A percentile compares a stretch with the other conserved stretches of the same genome.
phyloP scores from a whole-genome alignment of 2,888 invertebrate genomes.

The Eupithecia subfuscata region DNA sequence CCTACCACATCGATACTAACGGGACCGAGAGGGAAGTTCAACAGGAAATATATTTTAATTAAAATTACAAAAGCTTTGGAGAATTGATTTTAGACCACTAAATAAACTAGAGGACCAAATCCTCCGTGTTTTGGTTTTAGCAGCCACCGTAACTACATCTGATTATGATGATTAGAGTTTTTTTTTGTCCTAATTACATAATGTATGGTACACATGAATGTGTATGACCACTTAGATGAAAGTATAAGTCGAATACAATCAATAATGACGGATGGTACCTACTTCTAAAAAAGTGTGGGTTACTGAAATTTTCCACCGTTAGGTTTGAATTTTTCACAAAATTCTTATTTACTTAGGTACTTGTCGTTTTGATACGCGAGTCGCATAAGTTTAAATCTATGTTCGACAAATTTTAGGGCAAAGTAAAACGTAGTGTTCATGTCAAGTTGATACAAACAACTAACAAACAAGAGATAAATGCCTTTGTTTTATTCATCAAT shows the following conservation, averaged over 20 bases:
- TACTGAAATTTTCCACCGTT: background rate
- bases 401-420: background rate
- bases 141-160: background rate
- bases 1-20: conserved; percentile 43
- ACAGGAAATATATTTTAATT: conserved; percentile 27
- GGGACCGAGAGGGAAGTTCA: conserved; percentile 32
- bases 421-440: background rate
- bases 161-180: background rate
- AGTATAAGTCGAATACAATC: too few species aligned
- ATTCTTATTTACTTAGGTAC: too few species aligned
- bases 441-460: background rate
- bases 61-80: background rate
- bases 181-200: too few species aligned
- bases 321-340: background rate
- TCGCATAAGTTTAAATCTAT: background rate
- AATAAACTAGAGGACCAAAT: background rate
- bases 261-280: too few species aligned
- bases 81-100: background rate
- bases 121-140: background rate
- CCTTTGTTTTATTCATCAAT: conserved; percentile 17
- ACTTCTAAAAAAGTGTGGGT: background rate
- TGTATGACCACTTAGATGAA: too few species aligned
- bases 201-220: too few species aligned
- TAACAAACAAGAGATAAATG: background rate
- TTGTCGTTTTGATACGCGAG: too few species aligned